These are phyloP conservation scores for Micromussa lordhowensis DNA, from an alignment of 92 coral and sea anemone species.

Conservation along the genomic window DNA sequence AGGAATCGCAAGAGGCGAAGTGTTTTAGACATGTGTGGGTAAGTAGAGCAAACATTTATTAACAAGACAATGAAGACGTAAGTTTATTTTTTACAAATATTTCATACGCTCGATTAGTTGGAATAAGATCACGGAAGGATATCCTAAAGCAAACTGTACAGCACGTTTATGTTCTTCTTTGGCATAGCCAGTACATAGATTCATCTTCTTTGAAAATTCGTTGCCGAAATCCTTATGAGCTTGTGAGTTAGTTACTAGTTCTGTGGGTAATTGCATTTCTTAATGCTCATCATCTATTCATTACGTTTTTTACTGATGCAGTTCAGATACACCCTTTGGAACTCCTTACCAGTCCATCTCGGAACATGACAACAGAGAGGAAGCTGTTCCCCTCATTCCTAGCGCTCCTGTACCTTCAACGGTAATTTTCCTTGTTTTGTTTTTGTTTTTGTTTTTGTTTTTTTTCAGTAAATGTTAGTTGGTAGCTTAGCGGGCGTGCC, in stretches of 20 bases:
- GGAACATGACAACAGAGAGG: conserved; percentile 23
- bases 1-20: conserved; percentile 21
- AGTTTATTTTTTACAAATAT: background rate
- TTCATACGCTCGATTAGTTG: background rate
- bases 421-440: conserved; percentile 1
- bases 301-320: background rate
- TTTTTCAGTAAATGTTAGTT: too few species aligned
- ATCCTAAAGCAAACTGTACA: too few species aligned
- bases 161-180: background rate
- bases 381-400: conserved; percentile 39
- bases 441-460: background rate
- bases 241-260: background rate
- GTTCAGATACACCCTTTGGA: conserved; percentile 36
- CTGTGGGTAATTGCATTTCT: background rate
- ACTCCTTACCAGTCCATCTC: conserved; percentile 58
- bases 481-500: background rate
- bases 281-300: background rate
- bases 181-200: background rate
- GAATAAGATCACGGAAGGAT: background rate
- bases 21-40: conserved; percentile 37
- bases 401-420: conserved; percentile 24
- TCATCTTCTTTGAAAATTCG: background rate
- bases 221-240: background rate
- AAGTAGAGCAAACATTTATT: background rate
- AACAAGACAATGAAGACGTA: too few species aligned